Base-by-base conservation (phyloP, 2,113 vertebrate genomes). In the Calidris pugnax region DNA sequence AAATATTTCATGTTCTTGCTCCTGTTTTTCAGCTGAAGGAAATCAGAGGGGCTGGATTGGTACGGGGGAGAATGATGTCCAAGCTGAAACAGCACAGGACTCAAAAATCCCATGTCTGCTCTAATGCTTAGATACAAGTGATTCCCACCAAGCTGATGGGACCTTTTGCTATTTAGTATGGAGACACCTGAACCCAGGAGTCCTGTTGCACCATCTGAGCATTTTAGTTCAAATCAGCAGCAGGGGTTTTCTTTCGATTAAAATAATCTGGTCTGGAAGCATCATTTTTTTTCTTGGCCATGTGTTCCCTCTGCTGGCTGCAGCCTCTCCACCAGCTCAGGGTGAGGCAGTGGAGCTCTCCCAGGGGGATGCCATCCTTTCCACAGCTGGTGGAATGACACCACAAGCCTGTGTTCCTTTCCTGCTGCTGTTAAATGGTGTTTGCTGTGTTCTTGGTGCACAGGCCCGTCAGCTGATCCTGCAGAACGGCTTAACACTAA, bases 381-480 rank as follows among this genome's bases (percentile, higher is more conserved):
- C 28, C 4, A 7, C 51, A 68, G 72, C 48, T 2, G 1, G 28
- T 35, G 26, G 37, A 83, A 35, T 45, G 50, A 47, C 55, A 33
- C 28, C 45, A 32, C 0, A 3, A 64, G 43, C 19, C 32, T 57
- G 21, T 74, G 76, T 79, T 27, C 22, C 59, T 67, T 47, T 64
- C 32, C 78, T 95, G 67, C 39, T 4, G 0, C 30, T 4, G 3
- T 9, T 90, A 71, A 96, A 89, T 41, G 67, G 8, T 86, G 41
- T 94, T 93, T 94, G 32, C 48, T 93, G 28, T 95, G 45, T 60
- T 90, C 73, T 86, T 92, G 50, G 35, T 90, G 69, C 51, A 4
- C 96, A 99, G 99, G 99, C 99, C 30, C 99, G 99, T 35, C 99
- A 99, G 98, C 98, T 99, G 95, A 99, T 99, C 88, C 97, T 99